A percentile compares a stretch with the other conserved stretches of the same genome.
phyloP scores from a whole-genome alignment of 35 echinoderm and acorn worm genomes.

The Heliocidaris erythrogramma region DNA sequence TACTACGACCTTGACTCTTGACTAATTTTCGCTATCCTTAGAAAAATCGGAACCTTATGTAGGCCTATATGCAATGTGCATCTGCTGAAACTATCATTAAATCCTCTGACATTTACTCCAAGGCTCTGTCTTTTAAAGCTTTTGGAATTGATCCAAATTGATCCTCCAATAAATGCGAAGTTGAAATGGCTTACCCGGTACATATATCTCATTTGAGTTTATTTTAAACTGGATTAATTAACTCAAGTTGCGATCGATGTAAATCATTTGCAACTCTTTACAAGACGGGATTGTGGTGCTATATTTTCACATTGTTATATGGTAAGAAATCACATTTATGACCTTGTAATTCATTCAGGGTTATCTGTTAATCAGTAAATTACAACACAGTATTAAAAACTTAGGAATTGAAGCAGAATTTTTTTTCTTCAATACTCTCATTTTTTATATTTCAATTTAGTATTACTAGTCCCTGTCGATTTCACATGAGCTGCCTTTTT shows the following conservation, averaged over 20 bases:
- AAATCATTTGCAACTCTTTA: neutral
- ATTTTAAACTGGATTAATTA: too few species aligned
- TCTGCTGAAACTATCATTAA: neutral
- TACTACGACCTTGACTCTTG: neutral
- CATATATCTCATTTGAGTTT: neutral
- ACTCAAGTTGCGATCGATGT: neutral
- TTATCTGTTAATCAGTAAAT: neutral
- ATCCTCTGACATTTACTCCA: neutral
- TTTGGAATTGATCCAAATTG: neutral
- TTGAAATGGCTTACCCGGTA: neutral
- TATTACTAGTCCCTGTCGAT: too few species aligned
- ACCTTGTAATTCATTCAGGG: neutral
- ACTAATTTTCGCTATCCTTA: neutral
- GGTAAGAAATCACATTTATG: neutral
- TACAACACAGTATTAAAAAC: neutral
- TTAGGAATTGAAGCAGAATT: too few species aligned
- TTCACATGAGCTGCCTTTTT: too few species aligned
- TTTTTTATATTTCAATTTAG: too few species aligned
- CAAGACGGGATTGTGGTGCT: neutral
- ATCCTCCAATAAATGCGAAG: neutral
- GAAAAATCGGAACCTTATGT: neutral
- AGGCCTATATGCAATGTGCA: neutral
- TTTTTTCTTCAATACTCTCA: too few species aligned
- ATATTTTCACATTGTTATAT: neutral
- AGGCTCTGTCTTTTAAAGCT: neutral